phyloP scores from a whole-genome alignment of 2,113 vertebrate genomes.

The Lepisosteus oculatus region DNA sequence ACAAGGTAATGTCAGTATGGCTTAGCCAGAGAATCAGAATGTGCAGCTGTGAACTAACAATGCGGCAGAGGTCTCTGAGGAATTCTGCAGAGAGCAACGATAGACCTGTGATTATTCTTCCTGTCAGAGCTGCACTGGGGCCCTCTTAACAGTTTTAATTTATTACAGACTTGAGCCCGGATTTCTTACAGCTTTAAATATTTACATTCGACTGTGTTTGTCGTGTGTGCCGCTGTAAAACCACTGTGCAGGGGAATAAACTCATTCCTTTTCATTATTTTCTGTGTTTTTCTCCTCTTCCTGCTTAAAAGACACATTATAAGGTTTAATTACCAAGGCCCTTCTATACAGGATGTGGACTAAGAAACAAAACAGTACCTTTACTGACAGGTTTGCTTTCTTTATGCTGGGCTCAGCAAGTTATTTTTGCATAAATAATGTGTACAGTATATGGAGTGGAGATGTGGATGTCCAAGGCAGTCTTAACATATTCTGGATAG shows the following conservation, averaged over 20 bases:
- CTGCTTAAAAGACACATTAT: too few relatives aligned
- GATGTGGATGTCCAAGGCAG: too few relatives aligned
- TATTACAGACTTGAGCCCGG: not conserved
- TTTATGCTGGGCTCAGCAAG: too few relatives aligned
- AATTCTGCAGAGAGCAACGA: not conserved
- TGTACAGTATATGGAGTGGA: too few relatives aligned
- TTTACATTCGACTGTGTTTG: not conserved
- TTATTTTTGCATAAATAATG: too few relatives aligned
- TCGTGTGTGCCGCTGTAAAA: not conserved
- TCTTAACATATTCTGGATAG: too few relatives aligned
- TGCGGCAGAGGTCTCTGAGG: not conserved
- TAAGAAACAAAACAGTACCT: too few relatives aligned
- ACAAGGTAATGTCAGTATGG: not conserved
- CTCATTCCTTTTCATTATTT: too few relatives aligned
- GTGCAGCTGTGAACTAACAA: not conserved
- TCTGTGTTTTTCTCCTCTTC: too few relatives aligned
- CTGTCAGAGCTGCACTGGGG: not conserved
- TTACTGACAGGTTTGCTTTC: too few relatives aligned
- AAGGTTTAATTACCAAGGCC: too few relatives aligned
- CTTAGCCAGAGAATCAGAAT: conserved; percentile 3
- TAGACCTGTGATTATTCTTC: not conserved
- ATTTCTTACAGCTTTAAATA: not conserved
- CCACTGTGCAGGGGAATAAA: not conserved
- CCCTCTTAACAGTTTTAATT: not conserved
- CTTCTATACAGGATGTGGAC: too few relatives aligned